Conservation (phyloP, 1,140 invertebrate genomes). For the Megalonaias nervosa region DNA sequence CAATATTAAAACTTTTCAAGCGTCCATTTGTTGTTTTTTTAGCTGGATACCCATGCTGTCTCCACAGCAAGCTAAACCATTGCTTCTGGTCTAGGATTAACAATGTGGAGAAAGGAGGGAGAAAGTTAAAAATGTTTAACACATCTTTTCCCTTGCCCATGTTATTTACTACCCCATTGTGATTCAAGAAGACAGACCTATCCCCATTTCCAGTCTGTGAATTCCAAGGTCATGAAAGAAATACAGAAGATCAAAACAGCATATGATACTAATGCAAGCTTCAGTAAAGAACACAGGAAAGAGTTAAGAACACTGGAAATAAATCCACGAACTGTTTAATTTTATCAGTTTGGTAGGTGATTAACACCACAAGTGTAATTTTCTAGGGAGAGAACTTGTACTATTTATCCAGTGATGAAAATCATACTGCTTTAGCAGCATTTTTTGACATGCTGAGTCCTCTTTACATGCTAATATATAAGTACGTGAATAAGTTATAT, state of each 20-base stretch:
- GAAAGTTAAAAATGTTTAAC: conserved; percentile 64
- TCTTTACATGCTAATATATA: conserved; percentile 72
- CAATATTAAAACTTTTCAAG: too few species aligned
- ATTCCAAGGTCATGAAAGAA: conserved; percentile 60
- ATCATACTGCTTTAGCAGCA: conserved; percentile 81
- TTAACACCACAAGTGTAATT: conserved; percentile 84
- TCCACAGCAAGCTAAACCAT: conserved; percentile 69
- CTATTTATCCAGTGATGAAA: conserved; percentile 45
- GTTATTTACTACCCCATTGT: conserved; percentile 70
- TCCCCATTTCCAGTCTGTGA: conserved; percentile 72
- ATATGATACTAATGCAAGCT: conserved; percentile 24
- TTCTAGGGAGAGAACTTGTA: conserved; percentile 29
- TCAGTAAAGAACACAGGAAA: conserved; percentile 33
- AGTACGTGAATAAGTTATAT: conserved; percentile 2
- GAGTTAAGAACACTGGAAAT: too few species aligned
- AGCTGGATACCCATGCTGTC: conserved; percentile 44
- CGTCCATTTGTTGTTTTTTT: conserved; percentile 17
- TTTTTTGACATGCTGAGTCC: conserved; percentile 86
- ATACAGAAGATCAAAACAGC: conserved; percentile 29
- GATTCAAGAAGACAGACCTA: conserved; percentile 53
- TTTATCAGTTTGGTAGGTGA: conserved; percentile 78
- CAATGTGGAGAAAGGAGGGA: too few species aligned
- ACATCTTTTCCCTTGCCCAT: conserved; percentile 77
- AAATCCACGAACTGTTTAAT: conserved; percentile 31
- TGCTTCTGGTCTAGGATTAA: conserved; percentile 76